Conservation (phyloP, 2,113 vertebrate genomes). For the Callipepla squamata region DNA sequence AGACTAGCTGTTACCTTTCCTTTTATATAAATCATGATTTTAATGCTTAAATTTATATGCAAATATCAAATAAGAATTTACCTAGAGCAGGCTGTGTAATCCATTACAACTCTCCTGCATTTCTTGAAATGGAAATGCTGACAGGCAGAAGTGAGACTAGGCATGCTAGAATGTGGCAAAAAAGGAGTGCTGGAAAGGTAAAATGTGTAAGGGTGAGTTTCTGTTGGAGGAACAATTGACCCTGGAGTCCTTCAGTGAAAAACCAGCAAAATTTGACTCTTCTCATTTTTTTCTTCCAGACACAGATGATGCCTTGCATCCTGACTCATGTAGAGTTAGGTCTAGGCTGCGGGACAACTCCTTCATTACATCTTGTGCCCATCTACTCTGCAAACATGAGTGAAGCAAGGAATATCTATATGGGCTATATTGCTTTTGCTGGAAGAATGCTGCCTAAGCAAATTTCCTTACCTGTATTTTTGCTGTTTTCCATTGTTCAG, state of each 20-base stretch:
- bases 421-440: neutral
- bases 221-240: neutral
- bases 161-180: neutral
- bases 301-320: neutral
- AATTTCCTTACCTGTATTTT: neutral
- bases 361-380: neutral
- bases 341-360: neutral
- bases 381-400: neutral
- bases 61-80: neutral
- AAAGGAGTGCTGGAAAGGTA: neutral
- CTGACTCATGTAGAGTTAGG: neutral
- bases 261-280: neutral
- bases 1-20: neutral
- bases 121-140: neutral
- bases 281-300: neutral
- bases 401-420: neutral
- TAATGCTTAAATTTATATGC: neutral
- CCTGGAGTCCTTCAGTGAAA: neutral
- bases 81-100: neutral
- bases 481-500: neutral
- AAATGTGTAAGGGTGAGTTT: neutral
- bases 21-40: neutral
- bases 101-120: neutral
- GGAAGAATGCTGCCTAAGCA: neutral
- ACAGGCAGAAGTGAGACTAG: neutral